Percentiles rank a stretch among this genome's conserved stretches.
Conservation (phyloP, 2,113 vertebrate genomes). For the Lipotes vexillifer region DNA sequence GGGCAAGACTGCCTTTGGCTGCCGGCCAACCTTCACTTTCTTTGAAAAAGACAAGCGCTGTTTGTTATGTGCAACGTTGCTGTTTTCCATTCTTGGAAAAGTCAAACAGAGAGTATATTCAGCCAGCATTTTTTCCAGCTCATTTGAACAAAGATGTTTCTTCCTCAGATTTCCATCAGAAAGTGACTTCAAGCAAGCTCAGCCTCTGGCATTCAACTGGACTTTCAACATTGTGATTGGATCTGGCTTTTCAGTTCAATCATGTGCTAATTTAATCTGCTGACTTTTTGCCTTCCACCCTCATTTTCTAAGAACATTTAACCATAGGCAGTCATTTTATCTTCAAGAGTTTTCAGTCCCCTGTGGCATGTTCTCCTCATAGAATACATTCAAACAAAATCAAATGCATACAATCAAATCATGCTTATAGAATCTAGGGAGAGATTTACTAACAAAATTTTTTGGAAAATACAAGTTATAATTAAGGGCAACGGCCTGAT, state of each 20-base stretch:
- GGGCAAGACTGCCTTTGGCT: constrained; percentile 51
- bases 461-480: neutral
- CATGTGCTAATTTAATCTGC: neutral
- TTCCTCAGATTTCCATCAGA: constrained; percentile 6
- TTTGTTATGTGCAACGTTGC: constrained; percentile 48
- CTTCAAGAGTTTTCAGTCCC: neutral
- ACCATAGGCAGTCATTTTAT: neutral
- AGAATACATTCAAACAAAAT: neutral
- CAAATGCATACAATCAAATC: neutral
- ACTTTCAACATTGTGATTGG: neutral
- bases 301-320: constrained; percentile 26
- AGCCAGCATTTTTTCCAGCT: constrained; percentile 53
- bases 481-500: neutral
- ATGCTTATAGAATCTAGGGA: neutral
- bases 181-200: neutral
- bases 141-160: constrained; percentile 58
- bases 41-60: constrained; percentile 37
- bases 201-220: neutral
- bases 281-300: neutral
- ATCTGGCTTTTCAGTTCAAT: neutral
- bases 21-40: neutral
- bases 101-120: constrained; percentile 43
- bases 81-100: constrained; percentile 56
- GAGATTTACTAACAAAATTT: neutral
- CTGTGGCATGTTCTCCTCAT: neutral